Conservation (phyloP, 2,113 vertebrate genomes). For the Struthio camelus region DNA sequence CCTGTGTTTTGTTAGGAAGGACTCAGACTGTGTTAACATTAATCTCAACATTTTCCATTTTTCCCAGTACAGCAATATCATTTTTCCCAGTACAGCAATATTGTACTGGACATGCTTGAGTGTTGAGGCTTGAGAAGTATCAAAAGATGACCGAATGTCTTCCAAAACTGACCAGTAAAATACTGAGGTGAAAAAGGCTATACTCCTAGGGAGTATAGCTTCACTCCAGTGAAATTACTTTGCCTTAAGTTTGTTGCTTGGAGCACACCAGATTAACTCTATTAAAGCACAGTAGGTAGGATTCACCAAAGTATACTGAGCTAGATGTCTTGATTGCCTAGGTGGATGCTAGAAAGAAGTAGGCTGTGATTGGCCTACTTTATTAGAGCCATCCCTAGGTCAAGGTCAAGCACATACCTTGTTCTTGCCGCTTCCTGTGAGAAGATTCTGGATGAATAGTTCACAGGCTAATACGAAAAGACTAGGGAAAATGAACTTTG, state of each 20-base stretch:
- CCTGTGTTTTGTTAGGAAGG: background rate
- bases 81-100: background rate
- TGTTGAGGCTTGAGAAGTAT: background rate
- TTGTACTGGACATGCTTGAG: background rate
- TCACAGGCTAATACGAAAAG: background rate
- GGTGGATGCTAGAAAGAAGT: conserved; percentile 23
- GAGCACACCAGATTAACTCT: conserved; percentile 40
- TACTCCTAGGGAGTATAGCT: background rate
- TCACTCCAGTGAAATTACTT: conserved; percentile 21
- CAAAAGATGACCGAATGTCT: background rate
- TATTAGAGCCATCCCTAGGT: conserved; percentile 28
- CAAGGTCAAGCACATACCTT: conserved; percentile 27
- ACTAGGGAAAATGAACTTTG: background rate
- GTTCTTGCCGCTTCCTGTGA: background rate
- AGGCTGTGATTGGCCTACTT: conserved; percentile 51
- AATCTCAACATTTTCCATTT: background rate
- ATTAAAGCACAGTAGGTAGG: background rate
- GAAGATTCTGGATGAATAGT: background rate
- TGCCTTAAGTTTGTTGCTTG: background rate
- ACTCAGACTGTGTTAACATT: background rate
- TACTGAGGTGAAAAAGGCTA: background rate
- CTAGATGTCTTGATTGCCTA: conserved; percentile 50
- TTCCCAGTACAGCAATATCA: rapidly evolving
- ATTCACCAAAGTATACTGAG: background rate
- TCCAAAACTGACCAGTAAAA: background rate